phyloP scores from a whole-genome alignment of 2,888 invertebrate species.

The Perithous albicinctus region DNA sequence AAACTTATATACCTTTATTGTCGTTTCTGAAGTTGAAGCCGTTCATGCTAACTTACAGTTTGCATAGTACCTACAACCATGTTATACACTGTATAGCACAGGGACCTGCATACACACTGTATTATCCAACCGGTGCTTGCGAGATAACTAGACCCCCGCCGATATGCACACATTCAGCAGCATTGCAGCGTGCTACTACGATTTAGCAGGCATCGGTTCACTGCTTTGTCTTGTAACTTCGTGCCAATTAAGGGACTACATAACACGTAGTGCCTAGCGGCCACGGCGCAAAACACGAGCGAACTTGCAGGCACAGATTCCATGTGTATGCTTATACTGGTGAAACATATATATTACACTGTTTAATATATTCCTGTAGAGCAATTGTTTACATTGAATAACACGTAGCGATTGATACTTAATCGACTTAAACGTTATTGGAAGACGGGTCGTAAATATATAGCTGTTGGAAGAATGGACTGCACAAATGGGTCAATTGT shows the following conservation, averaged over 20 bases:
- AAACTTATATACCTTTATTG: background rate
- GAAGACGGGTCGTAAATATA: too few relatives aligned
- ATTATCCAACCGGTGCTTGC: constrained; percentile 39
- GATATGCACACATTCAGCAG: constrained; percentile 25
- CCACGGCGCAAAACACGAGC: constrained; percentile 22
- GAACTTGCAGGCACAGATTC: constrained; percentile 29
- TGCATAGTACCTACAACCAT: background rate
- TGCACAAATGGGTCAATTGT: too few relatives aligned
- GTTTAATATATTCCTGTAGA: background rate
- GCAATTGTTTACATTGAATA: background rate
- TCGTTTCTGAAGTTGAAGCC: background rate
- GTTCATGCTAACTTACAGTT: constrained; percentile 9
- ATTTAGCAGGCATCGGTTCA: constrained; percentile 33
- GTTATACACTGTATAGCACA: background rate
- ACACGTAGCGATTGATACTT: background rate
- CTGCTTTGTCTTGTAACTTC: constrained; percentile 55
- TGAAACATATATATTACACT: background rate
- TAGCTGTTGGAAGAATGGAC: too few relatives aligned
- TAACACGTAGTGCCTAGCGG: constrained; percentile 26
- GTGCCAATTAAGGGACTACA: constrained; percentile 45
- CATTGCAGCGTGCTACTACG: constrained; percentile 20
- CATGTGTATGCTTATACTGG: background rate
- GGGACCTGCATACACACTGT: constrained; percentile 5
- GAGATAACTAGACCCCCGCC: constrained; percentile 13
- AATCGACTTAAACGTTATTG: too few relatives aligned